Conservation (phyloP, 2,797 vertebrate genomes). For the Catostomus latipinnis region DNA sequence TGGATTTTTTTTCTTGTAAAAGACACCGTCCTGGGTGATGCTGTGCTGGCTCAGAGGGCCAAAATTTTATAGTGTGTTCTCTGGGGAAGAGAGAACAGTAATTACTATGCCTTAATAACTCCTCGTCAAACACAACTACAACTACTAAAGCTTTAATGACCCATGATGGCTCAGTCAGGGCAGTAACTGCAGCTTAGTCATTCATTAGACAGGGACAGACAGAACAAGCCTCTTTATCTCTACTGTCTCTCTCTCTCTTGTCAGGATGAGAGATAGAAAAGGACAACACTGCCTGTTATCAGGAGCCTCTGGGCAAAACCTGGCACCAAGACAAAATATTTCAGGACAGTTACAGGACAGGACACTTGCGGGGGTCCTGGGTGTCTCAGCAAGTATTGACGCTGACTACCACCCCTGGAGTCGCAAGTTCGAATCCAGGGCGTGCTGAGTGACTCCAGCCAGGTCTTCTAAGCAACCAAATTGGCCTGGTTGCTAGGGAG, state of each 20-base stretch:
- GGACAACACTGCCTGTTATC: conserved; percentile 7
- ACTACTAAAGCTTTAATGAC: conserved; percentile 52
- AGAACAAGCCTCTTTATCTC: conserved; percentile 5
- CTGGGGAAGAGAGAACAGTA: conserved; percentile 50
- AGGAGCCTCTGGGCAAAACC: background rate
- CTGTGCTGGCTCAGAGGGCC: conserved; percentile 18
- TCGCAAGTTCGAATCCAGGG: too few relatives aligned
- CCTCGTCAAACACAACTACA: conserved; percentile 52
- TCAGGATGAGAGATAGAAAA: conserved; percentile 1
- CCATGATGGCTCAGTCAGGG: conserved; percentile 30
- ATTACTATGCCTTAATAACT: conserved; percentile 57
- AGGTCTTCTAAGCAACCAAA: too few relatives aligned
- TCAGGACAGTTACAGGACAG: background rate
- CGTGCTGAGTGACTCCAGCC: too few relatives aligned
- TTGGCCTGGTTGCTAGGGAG: too few relatives aligned
- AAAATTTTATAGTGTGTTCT: conserved; percentile 35
- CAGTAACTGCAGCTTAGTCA: conserved; percentile 45
- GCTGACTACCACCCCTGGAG: too few relatives aligned
- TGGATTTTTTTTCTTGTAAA: background rate
- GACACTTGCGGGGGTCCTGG: background rate
- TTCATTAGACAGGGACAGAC: conserved; percentile 40
- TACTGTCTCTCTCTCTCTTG: background rate
- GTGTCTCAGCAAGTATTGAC: too few relatives aligned
- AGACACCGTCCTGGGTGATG: background rate
- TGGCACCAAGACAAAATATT: conserved; percentile 13